Evolutionary conservation across 2,888 invertebrate genomes (phyloP).

Genomic region (Mythimna albipuncta): DNA sequence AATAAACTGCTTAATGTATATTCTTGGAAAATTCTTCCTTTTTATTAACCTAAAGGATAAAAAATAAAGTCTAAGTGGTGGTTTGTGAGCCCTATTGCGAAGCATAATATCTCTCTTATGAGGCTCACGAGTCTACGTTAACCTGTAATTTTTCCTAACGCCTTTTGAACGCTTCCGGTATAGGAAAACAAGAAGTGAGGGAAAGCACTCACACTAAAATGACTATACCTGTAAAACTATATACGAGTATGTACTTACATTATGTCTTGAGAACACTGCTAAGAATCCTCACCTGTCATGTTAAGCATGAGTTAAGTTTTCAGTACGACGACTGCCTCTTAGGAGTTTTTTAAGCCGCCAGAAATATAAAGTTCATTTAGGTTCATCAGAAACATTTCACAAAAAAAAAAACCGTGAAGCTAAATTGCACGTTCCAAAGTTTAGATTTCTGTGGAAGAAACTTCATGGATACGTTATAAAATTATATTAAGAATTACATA

Average conservation of each 20-base stretch:
- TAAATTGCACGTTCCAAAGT: too few relatives aligned
- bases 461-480: too few relatives aligned
- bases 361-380: background rate
- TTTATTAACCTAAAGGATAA: background rate
- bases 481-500: too few relatives aligned
- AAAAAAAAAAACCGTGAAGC: too few relatives aligned
- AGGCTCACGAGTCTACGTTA: background rate
- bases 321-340: slow-evolving; percentile 27
- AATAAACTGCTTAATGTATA: slow-evolving; percentile 39
- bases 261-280: slow-evolving; percentile 27
- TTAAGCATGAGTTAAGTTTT: slow-evolving; percentile 33
- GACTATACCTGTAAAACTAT: background rate
- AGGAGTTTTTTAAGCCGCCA: background rate
- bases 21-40: slow-evolving; percentile 1
- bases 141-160: background rate
- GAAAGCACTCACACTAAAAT: slow-evolving; percentile 2
- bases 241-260: slow-evolving; percentile 1
- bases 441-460: too few relatives aligned
- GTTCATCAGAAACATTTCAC: too few relatives aligned
- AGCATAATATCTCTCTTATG: background rate
- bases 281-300: slow-evolving; percentile 27
- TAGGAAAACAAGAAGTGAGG: background rate
- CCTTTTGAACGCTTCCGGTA: background rate
- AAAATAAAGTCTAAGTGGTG: background rate
- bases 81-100: background rate